phyloP scores from a whole-genome alignment of 2,797 vertebrate species.

The Cirrhinus molitorella region DNA sequence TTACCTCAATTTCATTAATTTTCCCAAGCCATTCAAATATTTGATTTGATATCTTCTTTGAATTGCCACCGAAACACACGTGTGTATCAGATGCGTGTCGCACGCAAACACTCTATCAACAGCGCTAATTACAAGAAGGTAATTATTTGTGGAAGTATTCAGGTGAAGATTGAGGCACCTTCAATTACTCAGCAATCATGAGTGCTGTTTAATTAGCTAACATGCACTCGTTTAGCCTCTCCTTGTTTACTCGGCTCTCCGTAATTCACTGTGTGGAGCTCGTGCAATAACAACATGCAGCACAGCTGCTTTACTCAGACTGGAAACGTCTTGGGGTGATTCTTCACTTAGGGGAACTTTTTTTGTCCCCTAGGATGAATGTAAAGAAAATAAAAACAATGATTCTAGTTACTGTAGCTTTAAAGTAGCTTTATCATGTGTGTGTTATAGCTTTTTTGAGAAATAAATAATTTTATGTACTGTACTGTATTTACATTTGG shows the following conservation, averaged over 20 bases:
- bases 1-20: slow-evolving; percentile 55
- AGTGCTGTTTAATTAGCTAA: slow-evolving; percentile 79
- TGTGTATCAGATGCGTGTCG: slow-evolving; percentile 37
- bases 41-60: slow-evolving; percentile 45
- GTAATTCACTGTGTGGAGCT: slow-evolving; percentile 40
- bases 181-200: slow-evolving; percentile 78
- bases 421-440: neutral
- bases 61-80: slow-evolving; percentile 22
- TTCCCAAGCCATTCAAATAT: slow-evolving; percentile 42
- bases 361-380: neutral
- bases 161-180: slow-evolving; percentile 75
- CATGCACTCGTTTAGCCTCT: slow-evolving; percentile 73
- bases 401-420: neutral
- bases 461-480: neutral
- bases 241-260: slow-evolving; percentile 61
- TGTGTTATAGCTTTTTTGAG: neutral
- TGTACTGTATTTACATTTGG: no score
- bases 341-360: slow-evolving; percentile 8
- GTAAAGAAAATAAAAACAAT: neutral
- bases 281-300: slow-evolving; percentile 30
- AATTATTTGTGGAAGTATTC: slow-evolving; percentile 75
- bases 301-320: slow-evolving; percentile 37
- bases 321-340: slow-evolving; percentile 20
- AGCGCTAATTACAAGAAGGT: slow-evolving; percentile 72
- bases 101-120: slow-evolving; percentile 62